A percentile compares a stretch with the other conserved stretches of the same genome.
Conservation (phyloP, 2,797 vertebrate species). For the Syndactyla subalaris region DNA sequence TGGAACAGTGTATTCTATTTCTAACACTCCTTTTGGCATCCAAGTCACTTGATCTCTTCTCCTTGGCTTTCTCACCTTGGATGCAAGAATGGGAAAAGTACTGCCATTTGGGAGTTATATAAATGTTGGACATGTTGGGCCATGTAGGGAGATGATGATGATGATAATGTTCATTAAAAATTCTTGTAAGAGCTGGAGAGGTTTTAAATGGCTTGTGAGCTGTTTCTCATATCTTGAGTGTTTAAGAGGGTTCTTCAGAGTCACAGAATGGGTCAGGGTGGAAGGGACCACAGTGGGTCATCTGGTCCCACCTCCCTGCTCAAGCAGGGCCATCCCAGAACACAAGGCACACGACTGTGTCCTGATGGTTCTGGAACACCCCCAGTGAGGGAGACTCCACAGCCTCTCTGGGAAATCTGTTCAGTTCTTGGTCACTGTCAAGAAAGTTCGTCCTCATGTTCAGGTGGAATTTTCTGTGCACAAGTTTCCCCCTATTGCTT, state of each 20-base stretch:
- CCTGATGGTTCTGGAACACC: not conserved
- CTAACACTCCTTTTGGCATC: not conserved
- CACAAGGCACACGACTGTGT: not conserved
- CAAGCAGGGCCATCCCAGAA: not conserved
- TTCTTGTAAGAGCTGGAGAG: not conserved
- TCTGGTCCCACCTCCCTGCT: not conserved
- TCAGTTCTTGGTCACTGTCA: not conserved
- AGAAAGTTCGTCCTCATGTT: not conserved
- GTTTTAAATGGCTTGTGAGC: not conserved
- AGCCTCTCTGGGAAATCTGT: not conserved
- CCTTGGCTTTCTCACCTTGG: not conserved
- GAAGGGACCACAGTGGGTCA: not conserved
- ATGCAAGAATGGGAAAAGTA: not conserved
- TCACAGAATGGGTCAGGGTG: not conserved
- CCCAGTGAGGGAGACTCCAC: not conserved
- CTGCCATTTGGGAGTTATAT: not conserved
- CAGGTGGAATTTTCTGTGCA: not conserved
- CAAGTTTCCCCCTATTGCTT: no score
- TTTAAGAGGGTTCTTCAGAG: not conserved
- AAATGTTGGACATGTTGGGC: not conserved
- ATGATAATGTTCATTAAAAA: not conserved
- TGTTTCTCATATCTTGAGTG: fast-evolving
- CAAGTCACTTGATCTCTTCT: not conserved
- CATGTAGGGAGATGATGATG: not conserved
- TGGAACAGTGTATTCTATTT: constrained; percentile 3